A percentile compares a stretch with the other conserved stretches of the same genome.
These are phyloP conservation scores for Laticauda colubrina DNA, from an alignment of 2,113 vertebrate species.

Conservation along the genomic window DNA sequence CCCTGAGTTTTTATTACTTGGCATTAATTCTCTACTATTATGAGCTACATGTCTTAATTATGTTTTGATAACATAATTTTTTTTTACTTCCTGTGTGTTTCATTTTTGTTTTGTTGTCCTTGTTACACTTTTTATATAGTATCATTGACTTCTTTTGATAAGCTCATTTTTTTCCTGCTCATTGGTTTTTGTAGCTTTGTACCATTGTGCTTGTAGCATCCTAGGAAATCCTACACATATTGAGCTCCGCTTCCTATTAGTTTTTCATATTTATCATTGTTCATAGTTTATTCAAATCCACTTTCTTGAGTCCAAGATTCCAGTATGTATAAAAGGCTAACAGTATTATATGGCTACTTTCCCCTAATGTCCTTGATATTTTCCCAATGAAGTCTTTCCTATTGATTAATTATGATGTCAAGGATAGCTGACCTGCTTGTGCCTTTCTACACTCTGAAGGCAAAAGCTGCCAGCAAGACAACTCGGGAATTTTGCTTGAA, in stretches of 20 bases:
- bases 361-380: background rate
- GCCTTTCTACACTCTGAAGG: background rate
- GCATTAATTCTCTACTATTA: background rate
- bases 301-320: background rate
- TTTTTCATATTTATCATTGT: background rate
- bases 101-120: background rate
- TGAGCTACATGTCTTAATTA: background rate
- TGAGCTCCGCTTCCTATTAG: background rate
- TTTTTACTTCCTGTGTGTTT: background rate
- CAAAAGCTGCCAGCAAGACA: background rate
- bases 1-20: background rate
- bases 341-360: background rate
- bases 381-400: background rate
- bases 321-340: background rate
- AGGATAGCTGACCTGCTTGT: background rate
- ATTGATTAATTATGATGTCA: background rate
- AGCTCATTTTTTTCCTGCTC: background rate
- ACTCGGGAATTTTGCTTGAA: background rate
- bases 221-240: background rate
- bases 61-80: background rate
- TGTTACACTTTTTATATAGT: background rate
- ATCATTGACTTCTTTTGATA: background rate
- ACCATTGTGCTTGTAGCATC: background rate
- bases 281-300: background rate
- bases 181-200: background rate